phyloP scores from a whole-genome alignment of 2,113 vertebrate species.

The Salvelinus fontinalis region DNA sequence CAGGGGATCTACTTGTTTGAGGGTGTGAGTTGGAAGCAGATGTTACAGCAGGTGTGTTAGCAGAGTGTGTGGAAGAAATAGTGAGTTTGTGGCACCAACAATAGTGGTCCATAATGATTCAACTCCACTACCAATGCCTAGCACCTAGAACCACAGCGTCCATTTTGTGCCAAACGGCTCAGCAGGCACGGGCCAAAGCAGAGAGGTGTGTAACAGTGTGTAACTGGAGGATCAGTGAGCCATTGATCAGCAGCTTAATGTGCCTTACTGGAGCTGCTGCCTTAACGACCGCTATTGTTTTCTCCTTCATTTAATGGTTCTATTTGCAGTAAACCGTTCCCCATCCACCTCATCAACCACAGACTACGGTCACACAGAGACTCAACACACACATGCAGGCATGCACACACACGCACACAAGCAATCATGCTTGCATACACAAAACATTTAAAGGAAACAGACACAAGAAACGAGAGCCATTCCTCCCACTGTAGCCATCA shows the following conservation, averaged over 20 bases:
- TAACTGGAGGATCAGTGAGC: conserved; percentile 12
- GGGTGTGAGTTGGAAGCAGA: too few species aligned
- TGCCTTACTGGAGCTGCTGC: neutral
- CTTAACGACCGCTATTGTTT: conserved; percentile 13
- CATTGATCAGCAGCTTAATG: neutral
- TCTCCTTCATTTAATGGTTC: conserved; percentile 16
- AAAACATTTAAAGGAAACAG: neutral
- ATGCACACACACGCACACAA: neutral
- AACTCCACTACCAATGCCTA: neutral
- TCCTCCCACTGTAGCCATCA: neutral
- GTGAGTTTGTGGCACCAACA: neutral
- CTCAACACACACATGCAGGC: neutral
- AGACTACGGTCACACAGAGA: neutral
- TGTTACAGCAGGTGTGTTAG: neutral
- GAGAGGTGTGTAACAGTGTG: too few species aligned
- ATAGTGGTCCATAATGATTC: too few species aligned
- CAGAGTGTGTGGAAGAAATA: neutral
- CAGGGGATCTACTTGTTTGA: too few species aligned
- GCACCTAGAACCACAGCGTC: neutral
- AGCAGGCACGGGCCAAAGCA: too few species aligned
- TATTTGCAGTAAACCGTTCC: conserved; percentile 12
- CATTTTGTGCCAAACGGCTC: too few species aligned
- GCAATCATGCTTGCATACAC: neutral
- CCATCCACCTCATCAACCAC: neutral
- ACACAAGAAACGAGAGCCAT: neutral